Evolutionary conservation across 2,888 invertebrate species (phyloP), one percentile per base, ranked within the genome.

Genomic region (Drosophila sordidapex): DNA sequence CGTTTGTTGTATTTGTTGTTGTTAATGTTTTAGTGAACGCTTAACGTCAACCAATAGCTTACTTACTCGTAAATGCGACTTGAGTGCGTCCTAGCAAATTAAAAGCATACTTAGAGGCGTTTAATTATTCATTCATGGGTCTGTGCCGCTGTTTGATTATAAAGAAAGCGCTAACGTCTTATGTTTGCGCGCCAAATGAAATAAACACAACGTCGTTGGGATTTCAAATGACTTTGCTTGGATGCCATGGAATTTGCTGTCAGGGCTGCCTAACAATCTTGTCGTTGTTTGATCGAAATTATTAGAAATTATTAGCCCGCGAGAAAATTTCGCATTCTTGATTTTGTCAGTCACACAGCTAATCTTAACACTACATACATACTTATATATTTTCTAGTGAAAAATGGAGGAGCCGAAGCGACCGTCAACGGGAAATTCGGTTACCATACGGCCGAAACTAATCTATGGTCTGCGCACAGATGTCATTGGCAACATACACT

Each of bases 401-500:
- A 52, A 38, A 31, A 86, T 86, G 85, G 87, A 89, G 4, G 87
- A 90, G 2, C 25, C 35, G n/a, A 76, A 78, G 29, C 57, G 85
- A 2, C 0, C 69, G 1, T 62, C 70, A 7, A 0, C 35, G 21
- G 43, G n/a, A 3, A 70, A 79, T 40, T 79, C 88, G 31, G 91
- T 93, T 33, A 74, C 80, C 11, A 91, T 93, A 46, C 87, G 91
- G 29, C 93, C 93, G 1, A 91, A 91, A 59, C 90, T 90, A 53
- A 92, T 93, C 27, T 93, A 93, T 68, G 93, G 93, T 6, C 62
- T 93, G 40, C 90, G 93, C 21, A 89, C 86, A 1, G 91, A 93
- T 79, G 92, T 95, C 70, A 94, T 94, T 81, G 96, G 95, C 66
- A 97, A 97, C 92, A 95, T 95, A 8, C 95, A 96, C 90, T 97